Evolutionary conservation across 2,888 invertebrate species (phyloP).

Genomic region (Ganaspis brasiliensis): DNA sequence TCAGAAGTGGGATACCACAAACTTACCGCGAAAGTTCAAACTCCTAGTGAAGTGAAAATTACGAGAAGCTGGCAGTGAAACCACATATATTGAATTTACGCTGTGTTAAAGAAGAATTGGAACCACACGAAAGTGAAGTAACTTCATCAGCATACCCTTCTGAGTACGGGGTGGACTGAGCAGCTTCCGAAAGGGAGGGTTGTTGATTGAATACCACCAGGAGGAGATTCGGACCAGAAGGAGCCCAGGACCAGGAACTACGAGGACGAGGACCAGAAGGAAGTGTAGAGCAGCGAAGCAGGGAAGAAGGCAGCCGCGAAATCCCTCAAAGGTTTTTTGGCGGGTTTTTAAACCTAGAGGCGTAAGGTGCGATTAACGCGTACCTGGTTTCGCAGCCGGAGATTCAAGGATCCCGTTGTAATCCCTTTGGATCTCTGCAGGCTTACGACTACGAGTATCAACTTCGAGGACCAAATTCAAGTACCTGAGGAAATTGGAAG

Average conservation of each 20-base stretch:
- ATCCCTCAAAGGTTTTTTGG: conserved; percentile 4
- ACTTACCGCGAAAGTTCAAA: too few species aligned
- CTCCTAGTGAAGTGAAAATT: conserved; percentile 1
- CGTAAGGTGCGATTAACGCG: not conserved
- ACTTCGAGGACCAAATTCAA: not conserved
- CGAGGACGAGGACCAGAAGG: not conserved
- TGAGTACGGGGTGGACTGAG: not conserved
- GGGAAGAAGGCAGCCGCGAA: not conserved
- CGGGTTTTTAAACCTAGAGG: conserved; percentile 5
- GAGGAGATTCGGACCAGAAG: not conserved
- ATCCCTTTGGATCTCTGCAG: not conserved
- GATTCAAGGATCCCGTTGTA: conserved; percentile 1
- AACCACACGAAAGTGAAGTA: not conserved
- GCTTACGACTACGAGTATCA: not conserved
- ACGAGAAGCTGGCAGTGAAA: not conserved
- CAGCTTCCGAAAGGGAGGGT: not conserved
- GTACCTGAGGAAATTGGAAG: not conserved
- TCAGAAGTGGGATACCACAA: not conserved
- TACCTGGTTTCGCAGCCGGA: not conserved
- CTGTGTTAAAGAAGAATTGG: not conserved
- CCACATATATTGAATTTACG: not conserved
- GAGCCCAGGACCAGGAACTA: not conserved
- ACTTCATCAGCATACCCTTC: not conserved
- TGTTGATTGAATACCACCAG: not conserved
- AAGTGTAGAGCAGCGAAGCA: not conserved